Evolutionary conservation across 2,113 vertebrate species (phyloP).

Genomic region (Archocentrus centrarchus): DNA sequence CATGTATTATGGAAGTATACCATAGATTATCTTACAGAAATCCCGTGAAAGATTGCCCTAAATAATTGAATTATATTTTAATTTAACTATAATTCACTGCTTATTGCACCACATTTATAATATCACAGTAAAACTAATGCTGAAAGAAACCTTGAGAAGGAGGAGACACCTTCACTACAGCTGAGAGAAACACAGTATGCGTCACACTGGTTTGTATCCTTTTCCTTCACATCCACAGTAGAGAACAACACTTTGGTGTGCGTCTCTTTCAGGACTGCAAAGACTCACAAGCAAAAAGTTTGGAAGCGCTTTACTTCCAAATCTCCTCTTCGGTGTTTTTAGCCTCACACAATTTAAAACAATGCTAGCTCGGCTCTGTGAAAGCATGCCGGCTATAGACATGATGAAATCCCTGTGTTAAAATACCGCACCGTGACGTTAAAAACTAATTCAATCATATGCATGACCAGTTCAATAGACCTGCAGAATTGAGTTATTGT

Average conservation of each 20-base stretch:
- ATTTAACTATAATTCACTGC: conserved; percentile 11
- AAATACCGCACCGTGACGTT: conserved; percentile 66
- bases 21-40: neutral
- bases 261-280: neutral
- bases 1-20: neutral
- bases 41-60: neutral
- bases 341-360: conserved; percentile 50
- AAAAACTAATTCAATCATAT: conserved; percentile 78
- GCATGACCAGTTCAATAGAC: conserved; percentile 72
- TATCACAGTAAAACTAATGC: conserved; percentile 10
- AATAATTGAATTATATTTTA: neutral
- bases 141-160: conserved; percentile 2
- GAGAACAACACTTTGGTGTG: neutral
- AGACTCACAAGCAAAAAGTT: conserved; percentile 23
- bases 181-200: neutral
- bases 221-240: neutral
- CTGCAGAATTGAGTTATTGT: conserved; percentile 75
- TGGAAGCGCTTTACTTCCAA: conserved; percentile 23
- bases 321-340: conserved; percentile 36
- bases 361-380: conserved; percentile 50
- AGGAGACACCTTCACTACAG: neutral
- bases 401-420: conserved; percentile 66
- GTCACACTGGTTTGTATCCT: neutral
- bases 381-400: conserved; percentile 46
- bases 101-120: conserved; percentile 20